Percentiles rank a stretch among this genome's conserved stretches.
Conservation (phyloP, 2,888 invertebrate genomes). For the Anaspis maculata region DNA sequence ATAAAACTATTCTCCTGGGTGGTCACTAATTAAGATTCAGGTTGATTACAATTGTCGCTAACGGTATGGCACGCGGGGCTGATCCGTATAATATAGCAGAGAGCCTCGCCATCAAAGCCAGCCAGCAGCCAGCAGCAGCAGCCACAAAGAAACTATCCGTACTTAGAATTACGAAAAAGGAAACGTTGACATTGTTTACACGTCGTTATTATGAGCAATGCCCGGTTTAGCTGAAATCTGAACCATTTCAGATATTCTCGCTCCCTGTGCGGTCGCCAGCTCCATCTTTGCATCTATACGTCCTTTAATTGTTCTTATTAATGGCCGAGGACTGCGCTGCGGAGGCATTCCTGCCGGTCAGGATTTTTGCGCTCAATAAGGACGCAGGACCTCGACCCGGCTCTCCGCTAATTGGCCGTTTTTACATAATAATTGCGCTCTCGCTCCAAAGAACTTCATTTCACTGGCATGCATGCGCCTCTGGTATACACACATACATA, state of each 20-base stretch:
- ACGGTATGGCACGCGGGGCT: slow-evolving; percentile 42
- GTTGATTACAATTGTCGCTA: slow-evolving; percentile 45
- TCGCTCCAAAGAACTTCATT: no score
- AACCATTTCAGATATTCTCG: slow-evolving; percentile 41
- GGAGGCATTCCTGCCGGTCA: neutral
- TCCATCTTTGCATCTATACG: slow-evolving; percentile 33
- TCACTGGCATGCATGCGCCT: no score
- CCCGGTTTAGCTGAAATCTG: slow-evolving; percentile 38
- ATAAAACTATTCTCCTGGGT: slow-evolving; percentile 43
- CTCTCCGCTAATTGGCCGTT: neutral
- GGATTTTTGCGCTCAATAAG: neutral
- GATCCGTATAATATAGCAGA: slow-evolving; percentile 29
- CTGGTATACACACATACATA: no score
- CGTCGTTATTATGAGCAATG: slow-evolving; percentile 40
- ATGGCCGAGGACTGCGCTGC: slow-evolving; percentile 14
- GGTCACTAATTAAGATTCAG: slow-evolving; percentile 47
- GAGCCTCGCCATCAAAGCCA: no score
- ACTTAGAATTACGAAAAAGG: slow-evolving; percentile 42
- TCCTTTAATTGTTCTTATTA: slow-evolving; percentile 34
- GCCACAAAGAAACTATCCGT: slow-evolving; percentile 38
- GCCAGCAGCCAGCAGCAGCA: no score
- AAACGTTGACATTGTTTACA: slow-evolving; percentile 37
- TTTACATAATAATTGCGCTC: no score
- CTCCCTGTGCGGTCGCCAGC: slow-evolving; percentile 36
- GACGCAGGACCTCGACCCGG: no score